Conservation (phyloP, 2,113 vertebrate genomes). For the Chaenogobius annularis region DNA sequence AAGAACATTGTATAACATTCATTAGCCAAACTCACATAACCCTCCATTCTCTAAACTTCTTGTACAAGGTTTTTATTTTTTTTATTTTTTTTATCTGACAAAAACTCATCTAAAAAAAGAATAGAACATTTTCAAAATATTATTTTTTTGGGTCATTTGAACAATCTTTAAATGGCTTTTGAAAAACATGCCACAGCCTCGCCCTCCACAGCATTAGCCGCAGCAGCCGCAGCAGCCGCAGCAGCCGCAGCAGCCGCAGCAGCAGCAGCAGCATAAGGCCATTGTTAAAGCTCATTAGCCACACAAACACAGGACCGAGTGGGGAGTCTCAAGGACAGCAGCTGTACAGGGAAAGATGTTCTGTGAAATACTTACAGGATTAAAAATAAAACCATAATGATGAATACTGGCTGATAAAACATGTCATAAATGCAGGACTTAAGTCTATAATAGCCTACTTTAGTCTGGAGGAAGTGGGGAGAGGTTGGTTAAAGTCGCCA, state of each 20-base stretch:
- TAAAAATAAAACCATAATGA: conserved; percentile 6
- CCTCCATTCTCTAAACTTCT: not conserved
- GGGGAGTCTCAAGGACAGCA: not conserved
- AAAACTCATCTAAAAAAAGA: not conserved
- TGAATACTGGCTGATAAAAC: not conserved
- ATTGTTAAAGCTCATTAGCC: conserved; percentile 21
- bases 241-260: not conserved
- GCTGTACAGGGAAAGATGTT: conserved; percentile 14
- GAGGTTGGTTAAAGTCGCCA: not conserved
- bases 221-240: too few species aligned
- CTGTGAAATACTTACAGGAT: not conserved
- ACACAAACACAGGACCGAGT: not conserved
- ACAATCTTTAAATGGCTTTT: not conserved
- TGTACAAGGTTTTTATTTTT: not conserved
- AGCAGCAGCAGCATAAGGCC: not conserved
- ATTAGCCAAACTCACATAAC: not conserved
- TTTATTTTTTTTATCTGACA: too few species aligned
- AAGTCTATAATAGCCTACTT: not conserved
- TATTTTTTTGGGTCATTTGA: not conserved
- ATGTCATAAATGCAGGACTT: not conserved
- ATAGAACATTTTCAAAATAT: not conserved
- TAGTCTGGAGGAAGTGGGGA: not conserved
- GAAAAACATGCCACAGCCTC: not conserved
- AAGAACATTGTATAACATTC: not conserved
- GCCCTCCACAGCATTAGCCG: not conserved